Conservation (phyloP, 2,888 invertebrate species). For the Nephrotoma appendiculata region DNA sequence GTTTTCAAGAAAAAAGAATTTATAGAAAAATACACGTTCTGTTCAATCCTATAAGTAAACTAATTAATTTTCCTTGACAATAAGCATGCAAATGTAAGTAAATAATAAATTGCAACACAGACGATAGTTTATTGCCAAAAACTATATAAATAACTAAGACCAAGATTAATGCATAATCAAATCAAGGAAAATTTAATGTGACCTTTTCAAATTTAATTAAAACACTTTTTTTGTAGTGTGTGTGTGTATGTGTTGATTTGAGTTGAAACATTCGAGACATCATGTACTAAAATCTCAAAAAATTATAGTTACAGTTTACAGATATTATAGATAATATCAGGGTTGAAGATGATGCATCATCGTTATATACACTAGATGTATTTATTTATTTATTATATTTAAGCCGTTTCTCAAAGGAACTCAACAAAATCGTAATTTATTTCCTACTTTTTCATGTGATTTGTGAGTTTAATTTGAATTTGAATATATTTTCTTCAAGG, state of each 20-base stretch:
- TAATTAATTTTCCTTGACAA: background rate
- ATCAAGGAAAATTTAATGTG: background rate
- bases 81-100: background rate
- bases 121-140: background rate
- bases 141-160: background rate
- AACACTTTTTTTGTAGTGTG: background rate
- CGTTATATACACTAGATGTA: background rate
- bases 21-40: background rate
- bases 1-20: no score
- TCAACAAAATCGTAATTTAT: background rate
- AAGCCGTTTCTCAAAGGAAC: background rate
- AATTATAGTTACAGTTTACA: background rate
- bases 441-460: background rate
- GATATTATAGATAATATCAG: background rate
- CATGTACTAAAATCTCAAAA: background rate
- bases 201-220: background rate
- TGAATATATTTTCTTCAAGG: background rate
- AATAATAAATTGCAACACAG: background rate
- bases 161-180: background rate
- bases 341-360: background rate
- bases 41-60: background rate
- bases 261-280: background rate
- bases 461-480: background rate
- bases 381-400: background rate
- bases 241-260: background rate